A percentile compares a stretch with the other conserved stretches of the same genome.
Conservation (phyloP, 2,797 vertebrate genomes). For the Enteromius afrohamiltoni region DNA sequence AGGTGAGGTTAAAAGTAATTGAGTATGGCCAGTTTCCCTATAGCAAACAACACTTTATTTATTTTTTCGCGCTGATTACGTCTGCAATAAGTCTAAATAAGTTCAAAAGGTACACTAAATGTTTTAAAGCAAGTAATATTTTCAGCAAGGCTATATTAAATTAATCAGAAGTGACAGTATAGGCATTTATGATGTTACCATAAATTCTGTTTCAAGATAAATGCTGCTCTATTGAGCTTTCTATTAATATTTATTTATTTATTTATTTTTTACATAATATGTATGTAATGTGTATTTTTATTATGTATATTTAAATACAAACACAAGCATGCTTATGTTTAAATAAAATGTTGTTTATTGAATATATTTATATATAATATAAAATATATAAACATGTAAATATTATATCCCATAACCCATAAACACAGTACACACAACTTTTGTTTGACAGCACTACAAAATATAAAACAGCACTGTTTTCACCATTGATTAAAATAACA, state of each 20-base stretch:
- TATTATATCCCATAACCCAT: too few relatives aligned
- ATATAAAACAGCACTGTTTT: neutral
- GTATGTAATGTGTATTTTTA: too few relatives aligned
- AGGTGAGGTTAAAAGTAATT: too few relatives aligned
- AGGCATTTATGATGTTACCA: neutral
- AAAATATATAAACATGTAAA: too few relatives aligned
- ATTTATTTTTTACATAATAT: too few relatives aligned
- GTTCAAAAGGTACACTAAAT: neutral
- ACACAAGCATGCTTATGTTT: neutral
- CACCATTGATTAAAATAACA: neutral
- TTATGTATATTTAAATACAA: too few relatives aligned
- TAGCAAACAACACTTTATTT: neutral
- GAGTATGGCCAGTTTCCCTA: neutral
- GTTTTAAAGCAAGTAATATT: neutral
- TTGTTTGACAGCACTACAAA: neutral
- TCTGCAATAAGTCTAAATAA: neutral
- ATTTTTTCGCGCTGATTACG: neutral
- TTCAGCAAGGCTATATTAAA: neutral
- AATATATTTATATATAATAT: too few relatives aligned
- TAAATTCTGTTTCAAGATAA: neutral
- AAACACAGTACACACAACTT: neutral
- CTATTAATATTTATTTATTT: too few relatives aligned
- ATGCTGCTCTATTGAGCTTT: neutral
- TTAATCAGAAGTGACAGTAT: neutral
- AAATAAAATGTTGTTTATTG: neutral